Evolutionary conservation across 2,797 vertebrate genomes (phyloP).

Genomic region (Knipowitschia caucasica): DNA sequence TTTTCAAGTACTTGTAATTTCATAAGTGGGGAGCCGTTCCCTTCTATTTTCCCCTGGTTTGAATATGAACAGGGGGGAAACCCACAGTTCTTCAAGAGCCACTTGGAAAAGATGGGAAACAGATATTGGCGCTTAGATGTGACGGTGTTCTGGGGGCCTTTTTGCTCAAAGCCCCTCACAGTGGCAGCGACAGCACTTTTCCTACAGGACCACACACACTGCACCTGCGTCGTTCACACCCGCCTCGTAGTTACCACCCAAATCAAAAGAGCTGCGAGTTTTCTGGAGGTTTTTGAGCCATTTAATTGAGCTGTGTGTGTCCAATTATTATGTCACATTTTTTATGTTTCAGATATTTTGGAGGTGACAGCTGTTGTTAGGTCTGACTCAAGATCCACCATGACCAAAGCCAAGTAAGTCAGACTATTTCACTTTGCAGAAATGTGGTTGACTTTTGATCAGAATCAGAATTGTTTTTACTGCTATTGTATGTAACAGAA

Average conservation of each 20-base stretch:
- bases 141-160: conserved; percentile 71
- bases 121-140: conserved; percentile 76
- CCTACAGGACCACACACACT: conserved; percentile 61
- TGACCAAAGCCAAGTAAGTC: neutral
- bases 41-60: conserved; percentile 37
- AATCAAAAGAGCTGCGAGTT: conserved; percentile 5
- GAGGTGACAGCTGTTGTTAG: neutral
- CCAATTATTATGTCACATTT: conserved; percentile 14
- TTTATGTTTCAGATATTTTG: conserved; percentile 1
- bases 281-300: neutral
- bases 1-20: conserved; percentile 83
- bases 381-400: neutral
- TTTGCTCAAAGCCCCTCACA: conserved; percentile 42
- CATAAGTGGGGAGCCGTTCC: conserved; percentile 72
- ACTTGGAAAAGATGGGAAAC: conserved; percentile 80
- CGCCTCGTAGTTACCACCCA: conserved; percentile 21
- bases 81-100: conserved; percentile 72
- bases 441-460: conserved; percentile 7
- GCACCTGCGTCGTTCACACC: conserved; percentile 55
- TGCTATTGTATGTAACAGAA: too few relatives aligned
- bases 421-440: conserved; percentile 29
- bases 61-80: conserved; percentile 67
- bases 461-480: too few relatives aligned
- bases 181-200: conserved; percentile 56
- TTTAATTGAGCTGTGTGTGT: neutral